A percentile compares a stretch with the other conserved stretches of the same genome.
phyloP scores from a whole-genome alignment of 2,797 vertebrate species.

The Capromys pilorides region DNA sequence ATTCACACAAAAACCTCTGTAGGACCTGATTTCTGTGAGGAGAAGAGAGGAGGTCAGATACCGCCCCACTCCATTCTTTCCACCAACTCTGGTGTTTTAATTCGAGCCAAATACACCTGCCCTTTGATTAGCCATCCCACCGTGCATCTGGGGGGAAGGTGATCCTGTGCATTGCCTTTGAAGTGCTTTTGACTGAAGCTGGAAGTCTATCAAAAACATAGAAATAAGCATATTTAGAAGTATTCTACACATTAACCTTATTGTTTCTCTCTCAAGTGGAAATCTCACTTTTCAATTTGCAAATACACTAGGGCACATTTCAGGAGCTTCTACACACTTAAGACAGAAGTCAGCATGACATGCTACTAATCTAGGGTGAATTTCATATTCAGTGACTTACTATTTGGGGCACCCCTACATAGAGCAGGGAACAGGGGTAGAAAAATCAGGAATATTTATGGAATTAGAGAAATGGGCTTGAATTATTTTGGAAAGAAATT shows the following conservation, averaged over 20 bases:
- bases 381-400: background rate
- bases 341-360: background rate
- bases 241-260: background rate
- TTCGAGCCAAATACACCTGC: background rate
- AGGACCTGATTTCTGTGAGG: background rate
- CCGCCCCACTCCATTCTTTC: background rate
- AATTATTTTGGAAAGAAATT: background rate
- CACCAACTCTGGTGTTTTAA: background rate
- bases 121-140: background rate
- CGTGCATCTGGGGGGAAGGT: background rate
- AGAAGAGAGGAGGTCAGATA: background rate
- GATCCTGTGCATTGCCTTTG: fast-evolving
- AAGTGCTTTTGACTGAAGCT: background rate
- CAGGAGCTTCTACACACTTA: background rate
- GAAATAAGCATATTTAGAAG: background rate
- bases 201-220: background rate
- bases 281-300: background rate
- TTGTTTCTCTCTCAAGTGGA: background rate
- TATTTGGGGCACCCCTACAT: background rate
- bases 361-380: background rate
- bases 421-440: background rate
- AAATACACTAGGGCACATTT: background rate
- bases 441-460: background rate
- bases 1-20: background rate
- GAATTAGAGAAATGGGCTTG: background rate